Conservation (phyloP, 2,113 vertebrate genomes). For the Polyodon spathula region DNA sequence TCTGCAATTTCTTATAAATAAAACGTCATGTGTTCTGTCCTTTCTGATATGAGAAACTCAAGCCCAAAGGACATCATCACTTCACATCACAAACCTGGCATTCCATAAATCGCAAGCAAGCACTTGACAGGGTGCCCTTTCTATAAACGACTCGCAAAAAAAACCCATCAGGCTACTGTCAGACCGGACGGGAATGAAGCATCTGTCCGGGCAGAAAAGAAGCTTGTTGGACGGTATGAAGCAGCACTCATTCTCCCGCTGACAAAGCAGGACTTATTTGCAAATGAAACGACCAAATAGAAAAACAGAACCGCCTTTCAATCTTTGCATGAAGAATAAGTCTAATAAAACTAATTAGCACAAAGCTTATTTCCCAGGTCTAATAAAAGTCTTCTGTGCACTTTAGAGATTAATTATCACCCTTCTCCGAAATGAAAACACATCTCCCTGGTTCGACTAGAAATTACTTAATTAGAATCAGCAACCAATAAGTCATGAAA, state of each 20-base stretch:
- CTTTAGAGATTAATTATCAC: too few species aligned
- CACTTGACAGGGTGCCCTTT: conserved; percentile 17
- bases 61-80: conserved; percentile 10
- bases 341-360: too few species aligned
- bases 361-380: too few species aligned
- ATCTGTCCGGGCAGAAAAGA: conserved; percentile 18
- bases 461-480: too few species aligned
- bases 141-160: conserved; percentile 17
- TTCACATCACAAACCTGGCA: conserved; percentile 11
- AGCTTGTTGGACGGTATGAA: conserved; percentile 18
- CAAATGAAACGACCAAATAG: neutral
- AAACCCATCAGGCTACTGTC: conserved; percentile 9
- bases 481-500: too few species aligned
- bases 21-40: neutral
- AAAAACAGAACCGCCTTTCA: too few species aligned
- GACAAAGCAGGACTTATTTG: conserved; percentile 19
- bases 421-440: too few species aligned
- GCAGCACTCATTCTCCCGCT: conserved; percentile 16
- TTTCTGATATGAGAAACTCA: conserved; percentile 5
- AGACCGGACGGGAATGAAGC: conserved; percentile 18
- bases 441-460: too few species aligned
- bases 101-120: conserved; percentile 14
- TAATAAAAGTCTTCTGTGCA: too few species aligned
- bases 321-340: too few species aligned
- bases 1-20: neutral